Conservation (phyloP, 2,113 vertebrate species). For the Potamarius usumacintae region DNA sequence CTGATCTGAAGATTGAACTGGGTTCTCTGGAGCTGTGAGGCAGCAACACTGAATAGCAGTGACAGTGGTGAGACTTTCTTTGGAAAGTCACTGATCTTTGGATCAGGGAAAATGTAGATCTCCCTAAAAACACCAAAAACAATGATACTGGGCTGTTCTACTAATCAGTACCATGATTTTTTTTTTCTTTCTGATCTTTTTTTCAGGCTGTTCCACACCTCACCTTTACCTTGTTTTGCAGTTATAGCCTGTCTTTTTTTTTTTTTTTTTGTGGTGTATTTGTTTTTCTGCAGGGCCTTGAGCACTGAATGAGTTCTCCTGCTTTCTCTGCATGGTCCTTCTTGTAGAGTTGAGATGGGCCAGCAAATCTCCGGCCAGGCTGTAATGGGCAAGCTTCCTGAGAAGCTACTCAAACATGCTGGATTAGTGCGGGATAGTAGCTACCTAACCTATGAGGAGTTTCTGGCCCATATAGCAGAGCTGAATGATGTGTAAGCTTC, state of each 20-base stretch:
- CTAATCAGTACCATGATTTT: neutral
- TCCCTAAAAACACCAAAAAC: neutral
- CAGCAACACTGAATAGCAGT: neutral
- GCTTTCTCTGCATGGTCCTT: conserved; percentile 61
- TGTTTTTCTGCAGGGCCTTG: conserved; percentile 63
- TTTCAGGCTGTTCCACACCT: neutral
- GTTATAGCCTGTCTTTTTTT: neutral
- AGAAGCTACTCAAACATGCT: conserved; percentile 91
- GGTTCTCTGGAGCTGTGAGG: neutral
- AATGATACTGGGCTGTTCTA: neutral
- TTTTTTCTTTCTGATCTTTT: neutral
- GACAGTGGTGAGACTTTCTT: neutral
- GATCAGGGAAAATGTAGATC: neutral
- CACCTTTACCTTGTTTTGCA: neutral
- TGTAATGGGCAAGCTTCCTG: conserved; percentile 87
- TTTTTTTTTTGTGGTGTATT: neutral
- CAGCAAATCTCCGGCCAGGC: conserved; percentile 92
- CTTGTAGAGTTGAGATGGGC: conserved; percentile 80
- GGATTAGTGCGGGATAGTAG: conserved; percentile 89
- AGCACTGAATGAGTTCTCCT: conserved; percentile 72
- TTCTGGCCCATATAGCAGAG: conserved; percentile 93
- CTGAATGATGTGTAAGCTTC: conserved; percentile 93
- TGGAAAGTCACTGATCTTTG: neutral
- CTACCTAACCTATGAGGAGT: conserved; percentile 94
- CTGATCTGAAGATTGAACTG: neutral